Base-by-base conservation (phyloP, 2,888 invertebrate species). In the Lycophotia porphyrea region DNA sequence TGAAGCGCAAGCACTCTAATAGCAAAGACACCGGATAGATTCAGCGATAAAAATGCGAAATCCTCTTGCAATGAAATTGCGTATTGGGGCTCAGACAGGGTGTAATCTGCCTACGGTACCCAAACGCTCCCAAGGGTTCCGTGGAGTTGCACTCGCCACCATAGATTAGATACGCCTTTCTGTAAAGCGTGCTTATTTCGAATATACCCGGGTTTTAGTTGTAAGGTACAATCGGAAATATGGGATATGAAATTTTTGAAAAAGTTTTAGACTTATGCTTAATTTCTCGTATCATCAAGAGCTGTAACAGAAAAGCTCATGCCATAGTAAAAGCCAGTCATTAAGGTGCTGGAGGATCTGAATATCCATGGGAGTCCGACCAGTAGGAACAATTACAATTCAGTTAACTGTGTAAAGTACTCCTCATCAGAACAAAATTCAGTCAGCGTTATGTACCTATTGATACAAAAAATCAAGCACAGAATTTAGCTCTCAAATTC, bases 71-170 rank as follows among this genome's bases (percentile, higher is more conserved):
- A 93, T 94, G 94, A 95, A 94, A 96, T 96, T 96, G 95, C 95
- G 96, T 96, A 95, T 94, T 92, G 94, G 93, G 92, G 95, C 96
- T 95, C 95, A 95, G 96, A 96, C 95, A 91, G 95, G 93, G 95
- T 94, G 95, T 95, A 96, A 95, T 96, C 95, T 95, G 95, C 95
- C 94, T 94, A 92, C 94, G 93, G 93, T 92, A 92, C 95, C 95
- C 95, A 93, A 94, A 93, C 93, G 94, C 91, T 94, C 95, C 95
- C 93, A 92, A 91, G 95, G 93, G 94, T 90, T 92, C 91, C 89
- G 90, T 87, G 85, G 90, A 90, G 89, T 90, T 93, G 93, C 93
- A 93, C 92, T 93, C 90, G 88, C 89, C 76, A 81, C 9, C 95
- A 93, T 76, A 95, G 95, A 94, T 65, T 91, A 91, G 58, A 78